Base-by-base conservation (phyloP, 2,113 vertebrate genomes). In the Furnarius figulus region DNA sequence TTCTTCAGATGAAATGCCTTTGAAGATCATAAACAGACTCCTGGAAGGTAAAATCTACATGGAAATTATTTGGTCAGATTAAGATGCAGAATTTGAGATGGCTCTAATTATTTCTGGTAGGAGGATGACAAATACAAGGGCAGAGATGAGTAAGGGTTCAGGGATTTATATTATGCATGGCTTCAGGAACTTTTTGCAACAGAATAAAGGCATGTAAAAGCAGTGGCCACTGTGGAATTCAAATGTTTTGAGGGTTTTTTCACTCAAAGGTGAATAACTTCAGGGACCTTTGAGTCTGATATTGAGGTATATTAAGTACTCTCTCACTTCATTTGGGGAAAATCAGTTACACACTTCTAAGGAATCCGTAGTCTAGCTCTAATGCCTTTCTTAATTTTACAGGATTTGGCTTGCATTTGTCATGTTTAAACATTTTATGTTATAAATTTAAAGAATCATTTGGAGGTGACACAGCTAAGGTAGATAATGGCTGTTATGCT, bases 31-130 rank as follows among this genome's bases (percentile, higher is more conserved):
- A 73, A 91, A 87, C 50, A 88, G 85, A 77, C 10, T 74, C 76
- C 55, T 77, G 55, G 59, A 53, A 92, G 44, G 67, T 58, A 92
- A 79, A 95, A 81, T 65, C 44, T 80, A 76, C 47, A 63, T 56
- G 59, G 72, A 95, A 85, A 85, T 97, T 93, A 88, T 8, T 91
- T 72, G 76, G 55, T 89, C 81, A 85, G 55, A 93, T 83, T 90
- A 85, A 86, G 72, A 91, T 72, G 50, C 66, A 83, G 63, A 80
- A 91, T 73, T 62, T 91, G 47, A 95, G 82, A 44, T 67, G 30
- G 28, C 22, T 91, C 1, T 80, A 46, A 83, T 92, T 89, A 85
- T 83, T 95, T 83, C 79, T 86, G 33, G 53, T 87, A 76, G 82
- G 33, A 91, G 21, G 78, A 76, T 90, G 75, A 91, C 63, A 93